These are phyloP conservation scores for Pygocentrus nattereri DNA, from an alignment of 2,797 vertebrate species.

Conservation along the genomic window DNA sequence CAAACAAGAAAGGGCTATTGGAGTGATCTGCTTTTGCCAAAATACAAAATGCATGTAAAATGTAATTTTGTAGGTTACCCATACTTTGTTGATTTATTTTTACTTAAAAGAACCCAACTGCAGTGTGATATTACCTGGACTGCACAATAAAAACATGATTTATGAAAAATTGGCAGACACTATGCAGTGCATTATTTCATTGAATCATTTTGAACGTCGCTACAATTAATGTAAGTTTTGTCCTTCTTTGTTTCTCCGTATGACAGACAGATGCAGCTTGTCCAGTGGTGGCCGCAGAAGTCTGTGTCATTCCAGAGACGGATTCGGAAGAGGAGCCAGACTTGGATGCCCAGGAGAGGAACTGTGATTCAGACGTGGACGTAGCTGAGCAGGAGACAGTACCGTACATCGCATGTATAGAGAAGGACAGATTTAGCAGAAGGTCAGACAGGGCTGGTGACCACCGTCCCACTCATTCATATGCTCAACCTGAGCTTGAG, in stretches of 20 bases:
- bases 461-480: neutral
- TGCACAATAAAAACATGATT: too few relatives aligned
- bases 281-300: neutral
- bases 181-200: too few relatives aligned
- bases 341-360: constrained; percentile 35
- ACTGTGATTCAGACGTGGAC: constrained; percentile 66
- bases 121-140: too few relatives aligned
- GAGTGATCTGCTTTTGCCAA: too few relatives aligned
- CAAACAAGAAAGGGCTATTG: too few relatives aligned
- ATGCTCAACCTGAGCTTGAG: constrained; percentile 15
- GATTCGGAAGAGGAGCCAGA: constrained; percentile 58
- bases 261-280: constrained; percentile 20
- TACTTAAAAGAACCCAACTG: too few relatives aligned
- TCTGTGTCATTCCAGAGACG: neutral
- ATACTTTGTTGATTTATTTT: too few relatives aligned
- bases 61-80: too few relatives aligned
- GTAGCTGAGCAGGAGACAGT: constrained; percentile 65
- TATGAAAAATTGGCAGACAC: too few relatives aligned
- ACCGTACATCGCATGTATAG: constrained; percentile 44
- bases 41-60: too few relatives aligned
- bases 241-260: neutral
- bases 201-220: too few relatives aligned
- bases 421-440: constrained; percentile 11
- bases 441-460: constrained; percentile 7
- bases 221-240: too few relatives aligned